Percentiles rank a stretch among this genome's conserved stretches.
Conservation (phyloP, 2,113 vertebrate genomes). For the Cyphomyrus discorhynchus region DNA sequence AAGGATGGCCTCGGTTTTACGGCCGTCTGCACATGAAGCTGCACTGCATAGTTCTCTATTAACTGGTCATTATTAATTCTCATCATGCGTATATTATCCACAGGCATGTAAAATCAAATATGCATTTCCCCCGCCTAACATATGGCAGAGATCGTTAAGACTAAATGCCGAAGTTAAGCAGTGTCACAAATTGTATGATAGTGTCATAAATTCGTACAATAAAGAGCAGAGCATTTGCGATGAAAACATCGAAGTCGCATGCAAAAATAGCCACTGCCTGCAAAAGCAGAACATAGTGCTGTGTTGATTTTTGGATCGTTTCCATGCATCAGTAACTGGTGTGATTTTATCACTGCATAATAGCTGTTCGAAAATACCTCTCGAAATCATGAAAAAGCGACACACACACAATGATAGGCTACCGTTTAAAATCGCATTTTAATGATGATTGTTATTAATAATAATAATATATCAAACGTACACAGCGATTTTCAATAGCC, state of each 20-base stretch:
- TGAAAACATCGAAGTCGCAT: not conserved
- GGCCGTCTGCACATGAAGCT: constrained; percentile 26
- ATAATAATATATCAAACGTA: not conserved
- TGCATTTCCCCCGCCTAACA: constrained; percentile 34
- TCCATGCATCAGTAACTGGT: not conserved
- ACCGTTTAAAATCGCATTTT: not conserved
- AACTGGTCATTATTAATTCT: constrained; percentile 35
- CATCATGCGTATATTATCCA: constrained; percentile 40
- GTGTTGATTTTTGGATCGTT: not conserved
- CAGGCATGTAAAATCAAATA: constrained; percentile 46
- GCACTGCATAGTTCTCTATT: constrained; percentile 14
- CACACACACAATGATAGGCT: not conserved
- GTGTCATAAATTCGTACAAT: not conserved
- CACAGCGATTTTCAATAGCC: not conserved
- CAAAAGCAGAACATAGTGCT: not conserved
- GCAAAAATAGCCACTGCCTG: not conserved
- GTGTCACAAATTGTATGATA: not conserved
- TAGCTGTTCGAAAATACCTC: not conserved
- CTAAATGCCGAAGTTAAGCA: constrained; percentile 11
- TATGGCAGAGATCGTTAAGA: constrained; percentile 30
- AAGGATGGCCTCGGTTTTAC: not conserved
- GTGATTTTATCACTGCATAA: not conserved
- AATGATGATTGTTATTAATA: not conserved
- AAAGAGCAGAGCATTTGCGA: not conserved
- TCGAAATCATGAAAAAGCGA: not conserved